Conservation (phyloP, 2,113 vertebrate genomes). For the Gyps fulvus region DNA sequence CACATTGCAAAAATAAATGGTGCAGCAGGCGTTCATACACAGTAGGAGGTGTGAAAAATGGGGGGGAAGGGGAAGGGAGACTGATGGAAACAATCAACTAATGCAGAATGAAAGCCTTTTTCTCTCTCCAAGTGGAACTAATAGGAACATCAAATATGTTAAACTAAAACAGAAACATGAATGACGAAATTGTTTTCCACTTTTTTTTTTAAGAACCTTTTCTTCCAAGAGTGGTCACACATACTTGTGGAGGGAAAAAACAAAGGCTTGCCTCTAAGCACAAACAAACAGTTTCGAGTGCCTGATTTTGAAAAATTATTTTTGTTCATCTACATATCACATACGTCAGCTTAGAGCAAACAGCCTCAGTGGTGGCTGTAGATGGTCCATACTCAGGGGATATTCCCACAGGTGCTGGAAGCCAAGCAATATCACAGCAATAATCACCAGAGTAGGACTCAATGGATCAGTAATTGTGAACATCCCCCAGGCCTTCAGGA, state of each 20-base stretch:
- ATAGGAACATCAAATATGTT: slow-evolving; percentile 53
- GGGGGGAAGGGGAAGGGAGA: neutral
- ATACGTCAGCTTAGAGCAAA: neutral
- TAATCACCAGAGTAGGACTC: neutral
- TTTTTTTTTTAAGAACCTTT: neutral
- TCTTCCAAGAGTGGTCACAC: neutral
- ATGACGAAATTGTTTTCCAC: neutral
- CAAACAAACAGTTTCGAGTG: neutral
- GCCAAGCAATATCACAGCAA: neutral
- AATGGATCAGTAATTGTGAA: neutral
- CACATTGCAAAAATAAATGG: slow-evolving; percentile 61
- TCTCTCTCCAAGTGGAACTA: slow-evolving; percentile 49
- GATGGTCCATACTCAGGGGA: neutral
- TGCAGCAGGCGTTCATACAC: slow-evolving; percentile 38
- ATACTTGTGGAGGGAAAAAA: neutral
- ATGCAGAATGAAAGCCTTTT: slow-evolving; percentile 55
- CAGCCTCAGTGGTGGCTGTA: neutral
- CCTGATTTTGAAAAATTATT: neutral
- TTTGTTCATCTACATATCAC: neutral
- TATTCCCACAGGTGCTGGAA: neutral
- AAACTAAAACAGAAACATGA: slow-evolving; percentile 48
- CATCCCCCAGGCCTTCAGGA: neutral
- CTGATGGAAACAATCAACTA: slow-evolving; percentile 65
- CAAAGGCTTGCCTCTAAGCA: neutral
- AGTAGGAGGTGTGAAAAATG: slow-evolving; percentile 70